Conservation (phyloP, 2,888 invertebrate genomes). For the Stenichneumon culpator region DNA sequence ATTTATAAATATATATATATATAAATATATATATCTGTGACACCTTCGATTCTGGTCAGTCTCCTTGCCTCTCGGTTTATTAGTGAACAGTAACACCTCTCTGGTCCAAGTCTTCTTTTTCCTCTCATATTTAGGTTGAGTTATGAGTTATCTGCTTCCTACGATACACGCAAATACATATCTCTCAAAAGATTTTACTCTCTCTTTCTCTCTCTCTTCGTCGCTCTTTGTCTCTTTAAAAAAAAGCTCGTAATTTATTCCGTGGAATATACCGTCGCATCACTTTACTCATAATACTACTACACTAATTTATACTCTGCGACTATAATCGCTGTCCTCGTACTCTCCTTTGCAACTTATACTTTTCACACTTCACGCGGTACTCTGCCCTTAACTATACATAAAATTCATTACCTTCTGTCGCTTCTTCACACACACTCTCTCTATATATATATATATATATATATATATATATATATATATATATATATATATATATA, state of each 20-base stretch:
- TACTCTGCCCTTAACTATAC: conserved; percentile 14
- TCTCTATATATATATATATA: neutral
- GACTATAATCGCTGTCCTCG: conserved; percentile 2
- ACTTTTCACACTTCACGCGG: conserved; percentile 4
- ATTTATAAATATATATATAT: conserved; percentile 16
- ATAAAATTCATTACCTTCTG: conserved; percentile 10
- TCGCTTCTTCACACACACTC: conserved; percentile 16
- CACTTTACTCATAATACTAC: neutral
- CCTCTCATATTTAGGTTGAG: conserved; percentile 83
- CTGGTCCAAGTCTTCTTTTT: conserved; percentile 85
- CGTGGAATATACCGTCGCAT: conserved; percentile 14
- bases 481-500: too few relatives aligned
- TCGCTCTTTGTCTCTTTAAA: conserved; percentile 27
- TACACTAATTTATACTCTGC: conserved; percentile 24
- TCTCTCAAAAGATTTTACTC: conserved; percentile 25
- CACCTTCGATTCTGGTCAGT: conserved; percentile 84
- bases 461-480: too few relatives aligned
- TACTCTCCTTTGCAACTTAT: conserved; percentile 1
- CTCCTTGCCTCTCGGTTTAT: conserved; percentile 86
- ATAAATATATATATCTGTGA: conserved; percentile 72
- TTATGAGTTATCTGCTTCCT: conserved; percentile 80
- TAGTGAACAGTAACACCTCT: conserved; percentile 85
- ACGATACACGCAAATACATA: conserved; percentile 50
- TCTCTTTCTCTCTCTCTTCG: conserved; percentile 47
- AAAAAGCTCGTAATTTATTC: neutral